Evolutionary conservation across 2,888 invertebrate genomes (phyloP), one percentile per base, ranked within the genome.

Genomic region (Hartigia nigra): DNA sequence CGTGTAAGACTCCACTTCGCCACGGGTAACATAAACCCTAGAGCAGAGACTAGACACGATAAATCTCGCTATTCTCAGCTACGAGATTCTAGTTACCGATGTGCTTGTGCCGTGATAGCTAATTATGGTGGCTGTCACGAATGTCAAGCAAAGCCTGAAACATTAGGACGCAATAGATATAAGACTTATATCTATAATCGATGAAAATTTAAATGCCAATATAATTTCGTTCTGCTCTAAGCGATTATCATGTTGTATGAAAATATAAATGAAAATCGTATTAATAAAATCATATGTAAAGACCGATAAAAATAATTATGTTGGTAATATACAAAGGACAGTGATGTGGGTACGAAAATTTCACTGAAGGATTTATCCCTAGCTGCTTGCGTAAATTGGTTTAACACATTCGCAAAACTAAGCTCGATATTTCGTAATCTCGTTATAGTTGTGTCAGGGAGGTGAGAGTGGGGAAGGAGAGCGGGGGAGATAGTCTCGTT

Each of bases 1-100:
- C 72, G 72, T 72, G 72, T 55, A 31, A 32, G 32, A 34, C 32
- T 72, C 72, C 32, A 32, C 72, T 34, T 31, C 72, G 31, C 31
- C 72, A 34, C 32, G 72, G 32, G 72, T 72, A 78, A 80, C 77
- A 72, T 75, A 75, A 75, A 75, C 75, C 37, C 12, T 12, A 34
- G 75, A 34, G 34, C 75, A 32, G 55, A 55, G 37, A 75, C 34
- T 75, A 75, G 75, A 72, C 72, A 34, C 32, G 23, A 72, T 72
- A 72, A 72, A 72, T 72, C 34, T 72, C 34, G 5, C 72, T 12
- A 72, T 23, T 31, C 72, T 72, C 72, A 14, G 23, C 55, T 23
- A 9, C 9, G 23, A 55, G 72, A 31, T 31, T 72, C 72, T 72
- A 34, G 12, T 72, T 72, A 72, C 72, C 72, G 72, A 72, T 72